Evolutionary conservation across 2,113 vertebrate species (phyloP).

Genomic region (Caloenas nicobarica): DNA sequence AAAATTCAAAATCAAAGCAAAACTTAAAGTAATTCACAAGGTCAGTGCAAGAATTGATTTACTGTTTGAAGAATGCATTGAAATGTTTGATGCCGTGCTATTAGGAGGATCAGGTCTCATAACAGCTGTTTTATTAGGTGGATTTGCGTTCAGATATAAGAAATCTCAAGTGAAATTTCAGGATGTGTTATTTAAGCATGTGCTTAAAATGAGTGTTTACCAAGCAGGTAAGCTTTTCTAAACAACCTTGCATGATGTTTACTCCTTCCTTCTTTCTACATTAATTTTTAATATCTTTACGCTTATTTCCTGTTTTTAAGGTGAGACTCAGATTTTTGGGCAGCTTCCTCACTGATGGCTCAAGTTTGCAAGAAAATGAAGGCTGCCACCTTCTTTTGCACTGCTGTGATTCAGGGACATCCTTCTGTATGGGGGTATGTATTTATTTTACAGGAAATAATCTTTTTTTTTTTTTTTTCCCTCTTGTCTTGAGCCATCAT

Average conservation of each 20-base stretch:
- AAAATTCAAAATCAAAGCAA: not conserved
- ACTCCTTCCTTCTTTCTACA: not conserved
- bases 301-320: not conserved
- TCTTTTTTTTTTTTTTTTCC: no score
- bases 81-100: not conserved
- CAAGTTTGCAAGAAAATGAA: not conserved
- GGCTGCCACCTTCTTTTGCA: not conserved
- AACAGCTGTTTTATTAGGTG: not conserved
- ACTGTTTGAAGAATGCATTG: not conserved
- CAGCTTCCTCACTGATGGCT: not conserved
- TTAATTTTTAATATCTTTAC: not conserved
- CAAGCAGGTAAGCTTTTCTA: not conserved
- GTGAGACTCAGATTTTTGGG: not conserved
- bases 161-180: not conserved
- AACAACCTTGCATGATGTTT: not conserved
- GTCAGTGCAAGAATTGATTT: not conserved
- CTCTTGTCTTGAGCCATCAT: not conserved
- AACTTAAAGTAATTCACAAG: not conserved
- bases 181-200: not conserved
- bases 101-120: not conserved
- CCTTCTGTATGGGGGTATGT: not conserved
- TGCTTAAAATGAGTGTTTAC: not conserved
- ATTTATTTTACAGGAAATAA: not conserved
- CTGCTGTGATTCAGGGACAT: not conserved
- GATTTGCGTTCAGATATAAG: not conserved